Evolutionary conservation across 1,140 invertebrate species (phyloP), one percentile per base, ranked within the genome.

Genomic region (Bombus superbus): DNA sequence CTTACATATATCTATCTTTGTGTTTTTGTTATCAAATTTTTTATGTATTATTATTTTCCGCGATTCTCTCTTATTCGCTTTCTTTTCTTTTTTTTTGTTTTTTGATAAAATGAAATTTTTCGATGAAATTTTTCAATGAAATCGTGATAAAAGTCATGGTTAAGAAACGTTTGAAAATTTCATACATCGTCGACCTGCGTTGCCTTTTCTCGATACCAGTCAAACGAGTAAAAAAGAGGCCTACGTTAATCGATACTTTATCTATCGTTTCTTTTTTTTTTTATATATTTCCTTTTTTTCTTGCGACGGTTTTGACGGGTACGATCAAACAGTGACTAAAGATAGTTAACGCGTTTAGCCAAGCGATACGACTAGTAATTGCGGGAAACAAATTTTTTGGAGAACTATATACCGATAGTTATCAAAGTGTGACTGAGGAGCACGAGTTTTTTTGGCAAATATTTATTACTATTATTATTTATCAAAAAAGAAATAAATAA

Each of bases 401-500:
- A 89, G 53, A 89, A 87, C 85, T 88, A 89, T 91, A 89, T 86
- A 91, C 57, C 84, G 81, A 89, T 92, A 91, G 87, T 91, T 92
- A 87, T 86, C 85, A 66, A 81, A 57, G 80, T 42, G 87, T 79
- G 86, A 86, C 38, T 86, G 75, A 89, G 71, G 88, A n/a, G 71
- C 77, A 73, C 81, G 87, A 76, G 81, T 62, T 86, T 90, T 77
- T 91, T 90, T 87, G 90, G 87, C 84, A 81, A 59, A 89, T 91
- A 91, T 91, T 91, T 91, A 90, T 91, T 91, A 80, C 77, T 81
- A 91, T 91, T 88, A 90, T 90, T 91, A 91, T 91, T 91, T 91
- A 90, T 90, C 84, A 80, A 86, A 90, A 85, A 72, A 78, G n/a
- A 83, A 77, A 18, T 62, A 62, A 62, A 62, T n/a, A 85, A 5